Base-by-base conservation (phyloP, 2,113 vertebrate genomes). In the Stomatorhinus ivindoensis region DNA sequence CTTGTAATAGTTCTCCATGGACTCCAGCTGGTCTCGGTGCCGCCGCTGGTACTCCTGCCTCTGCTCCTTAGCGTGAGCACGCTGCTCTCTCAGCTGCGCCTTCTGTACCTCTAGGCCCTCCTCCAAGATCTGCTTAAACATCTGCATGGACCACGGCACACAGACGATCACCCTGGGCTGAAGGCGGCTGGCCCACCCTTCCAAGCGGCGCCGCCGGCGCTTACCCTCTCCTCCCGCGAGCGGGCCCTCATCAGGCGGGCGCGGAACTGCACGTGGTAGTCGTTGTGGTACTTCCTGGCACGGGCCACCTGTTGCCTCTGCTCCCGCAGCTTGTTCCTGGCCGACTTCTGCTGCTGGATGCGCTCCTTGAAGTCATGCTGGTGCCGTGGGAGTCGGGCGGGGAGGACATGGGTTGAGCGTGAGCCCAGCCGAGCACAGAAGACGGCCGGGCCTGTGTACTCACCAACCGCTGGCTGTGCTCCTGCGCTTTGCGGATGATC, bases 1-100 rank as follows among this genome's bases (percentile, higher is more conserved):
- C 93, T 95, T 98, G 92, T 99, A 99, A 91, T 98, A 99, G 95
- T 98, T 99, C 93, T 99, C 98, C 97, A 99, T 95, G 0, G 98
- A 97, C 88, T 97, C 93, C 84, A 99, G 91, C 91, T 98, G 96
- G 1, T 95, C 95, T 89, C 95, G 93, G 91, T 98, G 97, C 61
- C 93, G 94, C 89, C 89, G 94, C 89, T 95, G 95, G 61, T 97
- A 96, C 90, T 98, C 97, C 85, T 95, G 93, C 0, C 95, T 96
- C 90, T 97, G 97, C 87, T 99, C 97, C 89, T 92, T 96, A 90
- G 97, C 96, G 0, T 96, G 95, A 0, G 93, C 93, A 89, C 96
- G 96, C 93, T 99, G 93, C 50, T 99, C 97, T 90, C 93, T 95
- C 90, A 99, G 91, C 46, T 96, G 95, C 46, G 95, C 95, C 91